Conservation (phyloP, 2,797 vertebrate species). For the Sitta carolinensis region DNA sequence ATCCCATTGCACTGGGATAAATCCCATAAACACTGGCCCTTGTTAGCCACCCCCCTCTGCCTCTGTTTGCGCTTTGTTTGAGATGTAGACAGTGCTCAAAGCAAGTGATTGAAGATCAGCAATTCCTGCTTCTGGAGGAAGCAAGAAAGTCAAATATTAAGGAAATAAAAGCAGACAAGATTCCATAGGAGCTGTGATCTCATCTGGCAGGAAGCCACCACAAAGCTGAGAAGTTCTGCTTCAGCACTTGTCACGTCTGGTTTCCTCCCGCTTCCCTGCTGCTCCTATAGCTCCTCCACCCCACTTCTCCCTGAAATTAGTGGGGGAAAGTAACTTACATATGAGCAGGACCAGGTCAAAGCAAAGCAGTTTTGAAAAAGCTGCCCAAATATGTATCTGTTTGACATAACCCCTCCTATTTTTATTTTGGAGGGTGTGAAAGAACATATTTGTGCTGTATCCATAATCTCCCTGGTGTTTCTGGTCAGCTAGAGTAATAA, state of each 20-base stretch:
- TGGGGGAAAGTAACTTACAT: background rate
- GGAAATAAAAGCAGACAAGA: slow-evolving; percentile 45
- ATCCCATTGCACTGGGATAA: background rate
- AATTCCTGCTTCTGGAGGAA: slow-evolving; percentile 11
- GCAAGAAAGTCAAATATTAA: background rate
- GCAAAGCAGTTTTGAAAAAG: background rate
- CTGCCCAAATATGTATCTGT: background rate
- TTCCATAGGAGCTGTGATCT: slow-evolving; percentile 46
- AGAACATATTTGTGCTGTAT: slow-evolving; percentile 5
- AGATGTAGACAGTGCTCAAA: background rate
- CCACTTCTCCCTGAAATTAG: background rate
- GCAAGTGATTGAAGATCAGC: background rate
- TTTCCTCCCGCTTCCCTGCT: slow-evolving; percentile 20
- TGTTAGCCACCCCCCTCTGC: background rate
- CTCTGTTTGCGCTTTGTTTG: background rate
- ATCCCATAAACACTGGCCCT: background rate
- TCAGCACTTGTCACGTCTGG: slow-evolving; percentile 32
- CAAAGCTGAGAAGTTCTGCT: slow-evolving; percentile 27
- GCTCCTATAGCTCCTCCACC: background rate
- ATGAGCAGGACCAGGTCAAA: background rate
- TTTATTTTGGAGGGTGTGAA: background rate
- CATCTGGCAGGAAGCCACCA: slow-evolving; percentile 18
- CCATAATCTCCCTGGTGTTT: background rate
- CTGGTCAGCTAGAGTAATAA: slow-evolving; percentile 28
- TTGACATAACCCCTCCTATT: background rate